Evolutionary conservation across 2,113 vertebrate species (phyloP).

Genomic region (Circaetus gallicus): DNA sequence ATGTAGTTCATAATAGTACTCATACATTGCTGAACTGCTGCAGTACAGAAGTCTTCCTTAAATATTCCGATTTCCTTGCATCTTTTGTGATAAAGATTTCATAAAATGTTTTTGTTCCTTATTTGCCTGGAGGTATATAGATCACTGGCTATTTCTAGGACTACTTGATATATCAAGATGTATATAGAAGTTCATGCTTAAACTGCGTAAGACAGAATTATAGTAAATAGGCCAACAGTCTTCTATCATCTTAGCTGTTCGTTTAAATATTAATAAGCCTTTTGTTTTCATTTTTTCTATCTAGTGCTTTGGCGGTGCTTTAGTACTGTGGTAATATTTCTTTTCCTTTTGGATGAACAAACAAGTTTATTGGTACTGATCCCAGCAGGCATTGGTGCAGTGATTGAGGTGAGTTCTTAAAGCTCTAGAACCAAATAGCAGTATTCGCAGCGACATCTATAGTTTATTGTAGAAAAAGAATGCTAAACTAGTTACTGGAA

Average conservation of each 20-base stretch:
- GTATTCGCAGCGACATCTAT: not conserved
- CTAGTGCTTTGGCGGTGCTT: conserved; percentile 94
- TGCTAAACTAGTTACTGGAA: not conserved
- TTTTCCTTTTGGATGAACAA: conserved; percentile 91
- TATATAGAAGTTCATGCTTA: not conserved
- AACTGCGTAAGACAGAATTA: not conserved
- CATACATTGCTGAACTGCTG: not conserved
- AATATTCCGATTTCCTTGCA: not conserved
- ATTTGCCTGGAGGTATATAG: not conserved
- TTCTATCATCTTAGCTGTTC: not conserved
- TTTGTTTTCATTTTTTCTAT: not conserved
- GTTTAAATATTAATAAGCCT: conserved; percentile 7
- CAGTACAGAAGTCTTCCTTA: not conserved
- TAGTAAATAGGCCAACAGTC: not conserved
- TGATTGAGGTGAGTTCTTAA: conserved; percentile 85
- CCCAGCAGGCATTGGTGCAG: conserved; percentile 87
- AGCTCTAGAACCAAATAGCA: not conserved
- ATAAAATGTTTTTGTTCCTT: not conserved
- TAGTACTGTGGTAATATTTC: conserved; percentile 90
- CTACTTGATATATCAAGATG: not conserved
- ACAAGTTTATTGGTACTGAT: conserved; percentile 90
- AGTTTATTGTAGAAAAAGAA: not conserved
- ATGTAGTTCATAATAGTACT: not conserved
- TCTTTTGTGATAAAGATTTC: not conserved
- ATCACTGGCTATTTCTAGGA: not conserved